Percentiles rank a stretch among this genome's conserved stretches.
Conservation (phyloP, 2,888 invertebrate genomes). For the Leucozona laternaria region DNA sequence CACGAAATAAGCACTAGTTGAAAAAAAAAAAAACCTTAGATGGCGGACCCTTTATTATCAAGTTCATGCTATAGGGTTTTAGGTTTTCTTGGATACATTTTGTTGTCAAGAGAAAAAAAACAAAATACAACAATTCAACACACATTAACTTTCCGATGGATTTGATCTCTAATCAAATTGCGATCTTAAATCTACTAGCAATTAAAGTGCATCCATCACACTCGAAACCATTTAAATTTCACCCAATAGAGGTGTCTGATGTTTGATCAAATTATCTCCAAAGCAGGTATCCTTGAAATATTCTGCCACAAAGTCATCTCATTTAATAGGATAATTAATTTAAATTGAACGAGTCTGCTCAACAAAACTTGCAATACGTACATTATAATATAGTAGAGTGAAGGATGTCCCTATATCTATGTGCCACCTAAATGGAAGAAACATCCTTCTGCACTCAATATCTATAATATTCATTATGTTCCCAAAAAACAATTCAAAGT, state of each 20-base stretch:
- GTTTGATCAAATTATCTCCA: neutral
- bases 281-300: conserved; percentile 1
- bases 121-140: too few species aligned
- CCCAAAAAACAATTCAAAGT: conserved; percentile 51
- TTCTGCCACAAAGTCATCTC: neutral
- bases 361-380: conserved; percentile 9
- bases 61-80: too few species aligned
- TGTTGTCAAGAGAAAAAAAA: too few species aligned
- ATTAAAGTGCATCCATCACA: neutral
- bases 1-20: too few species aligned
- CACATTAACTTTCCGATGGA: too few species aligned
- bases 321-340: conserved; percentile 36
- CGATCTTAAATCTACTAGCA: neutral
- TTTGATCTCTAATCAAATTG: neutral
- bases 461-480: conserved; percentile 41
- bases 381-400: neutral
- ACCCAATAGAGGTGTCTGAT: neutral
- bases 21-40: too few species aligned
- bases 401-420: conserved; percentile 15
- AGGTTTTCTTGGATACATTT: too few species aligned
- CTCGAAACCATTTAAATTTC: neutral
- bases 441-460: conserved; percentile 17
- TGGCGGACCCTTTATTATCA: too few species aligned
- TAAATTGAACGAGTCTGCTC: conserved; percentile 19
- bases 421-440: neutral